Conservation (phyloP, 2,113 vertebrate genomes). For the Hepsetus odoe region DNA sequence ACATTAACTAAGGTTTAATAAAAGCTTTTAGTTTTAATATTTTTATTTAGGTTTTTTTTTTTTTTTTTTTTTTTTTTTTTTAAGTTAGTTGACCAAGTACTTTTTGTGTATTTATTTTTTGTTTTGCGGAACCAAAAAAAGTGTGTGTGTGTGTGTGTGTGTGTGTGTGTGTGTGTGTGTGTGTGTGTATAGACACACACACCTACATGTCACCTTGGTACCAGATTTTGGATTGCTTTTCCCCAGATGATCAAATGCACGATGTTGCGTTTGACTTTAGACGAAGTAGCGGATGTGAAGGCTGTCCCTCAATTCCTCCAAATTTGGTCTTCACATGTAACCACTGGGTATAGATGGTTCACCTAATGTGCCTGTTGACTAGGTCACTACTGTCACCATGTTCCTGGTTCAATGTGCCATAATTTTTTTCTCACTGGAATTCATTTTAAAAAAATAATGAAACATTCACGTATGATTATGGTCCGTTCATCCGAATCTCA, state of each 20-base stretch:
- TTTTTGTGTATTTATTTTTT: conserved; percentile 17
- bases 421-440: conserved; percentile 10
- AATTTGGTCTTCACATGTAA: neutral
- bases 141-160: conserved; percentile 7
- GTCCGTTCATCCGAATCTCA: conserved; percentile 10
- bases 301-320: neutral
- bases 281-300: conserved; percentile 41
- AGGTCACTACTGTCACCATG: conserved; percentile 1
- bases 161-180: conserved; percentile 3
- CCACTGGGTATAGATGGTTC: conserved; percentile 12
- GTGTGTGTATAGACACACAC: conserved; percentile 5
- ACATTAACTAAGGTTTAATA: conserved; percentile 28
- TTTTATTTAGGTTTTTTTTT: neutral
- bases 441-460: neutral
- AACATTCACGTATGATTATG: conserved; percentile 1
- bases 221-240: conserved; percentile 47
- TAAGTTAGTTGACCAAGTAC: neutral
- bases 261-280: conserved; percentile 15
- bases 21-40: conserved; percentile 7
- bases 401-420: conserved; percentile 28
- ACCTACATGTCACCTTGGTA: conserved; percentile 47
- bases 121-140: too few relatives aligned
- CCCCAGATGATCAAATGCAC: conserved; percentile 44
- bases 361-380: neutral
- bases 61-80: neutral